Conservation (phyloP, 2,797 vertebrate genomes). For the Malacoraja senta region DNA sequence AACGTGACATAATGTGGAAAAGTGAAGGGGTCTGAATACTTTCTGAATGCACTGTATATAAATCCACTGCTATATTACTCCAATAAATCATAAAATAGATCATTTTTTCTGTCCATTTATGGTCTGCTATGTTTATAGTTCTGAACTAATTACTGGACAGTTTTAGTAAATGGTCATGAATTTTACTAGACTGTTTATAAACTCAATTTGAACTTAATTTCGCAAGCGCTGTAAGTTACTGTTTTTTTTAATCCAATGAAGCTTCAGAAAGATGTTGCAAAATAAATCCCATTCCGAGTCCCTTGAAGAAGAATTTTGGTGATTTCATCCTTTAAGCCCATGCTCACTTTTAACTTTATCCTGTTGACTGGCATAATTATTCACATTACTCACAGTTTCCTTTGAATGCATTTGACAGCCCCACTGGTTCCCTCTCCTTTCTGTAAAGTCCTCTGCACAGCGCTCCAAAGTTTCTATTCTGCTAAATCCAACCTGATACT, state of each 20-base stretch:
- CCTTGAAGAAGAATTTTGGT: not conserved
- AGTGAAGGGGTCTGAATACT: no score
- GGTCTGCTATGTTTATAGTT: not conserved
- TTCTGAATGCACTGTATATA: no score
- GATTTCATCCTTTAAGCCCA: not conserved
- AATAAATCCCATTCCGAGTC: not conserved
- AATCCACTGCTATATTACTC: not conserved
- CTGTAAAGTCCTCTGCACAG: not conserved
- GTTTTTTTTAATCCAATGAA: not conserved
- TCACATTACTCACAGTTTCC: not conserved
- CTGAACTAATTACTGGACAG: not conserved
- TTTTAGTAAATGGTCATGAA: not conserved
- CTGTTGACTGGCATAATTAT: not conserved
- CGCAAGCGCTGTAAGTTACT: not conserved
- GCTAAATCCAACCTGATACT: not conserved
- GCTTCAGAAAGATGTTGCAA: not conserved
- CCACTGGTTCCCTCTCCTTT: not conserved
- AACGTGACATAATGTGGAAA: no score
- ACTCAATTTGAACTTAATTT: not conserved
- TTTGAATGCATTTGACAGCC: not conserved
- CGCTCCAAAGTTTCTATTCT: not conserved
- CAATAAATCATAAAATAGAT: not conserved
- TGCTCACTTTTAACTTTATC: not conserved
- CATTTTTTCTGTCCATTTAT: not conserved
- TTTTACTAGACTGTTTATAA: not conserved